A percentile compares a stretch with the other conserved stretches of the same genome.
Conservation (phyloP, 2,888 invertebrate species). For the Drosophila gaucha region DNA sequence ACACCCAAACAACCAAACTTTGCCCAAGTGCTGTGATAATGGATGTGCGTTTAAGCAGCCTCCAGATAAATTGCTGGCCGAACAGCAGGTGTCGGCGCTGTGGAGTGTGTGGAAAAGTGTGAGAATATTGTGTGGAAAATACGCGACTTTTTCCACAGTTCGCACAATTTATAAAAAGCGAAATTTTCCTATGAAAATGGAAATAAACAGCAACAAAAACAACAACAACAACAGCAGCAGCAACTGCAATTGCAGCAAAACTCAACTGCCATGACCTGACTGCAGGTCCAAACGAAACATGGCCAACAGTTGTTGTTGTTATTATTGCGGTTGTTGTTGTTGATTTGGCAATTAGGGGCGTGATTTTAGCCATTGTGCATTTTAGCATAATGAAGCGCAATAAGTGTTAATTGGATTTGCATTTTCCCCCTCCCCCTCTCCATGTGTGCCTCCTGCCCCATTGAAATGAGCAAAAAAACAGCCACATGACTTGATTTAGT, state of each 20-base stretch:
- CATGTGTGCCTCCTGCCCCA: background rate
- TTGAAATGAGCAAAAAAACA: constrained; percentile 1
- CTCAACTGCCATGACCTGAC: constrained; percentile 72
- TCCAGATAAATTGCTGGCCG: constrained; percentile 66
- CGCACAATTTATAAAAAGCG: constrained; percentile 70
- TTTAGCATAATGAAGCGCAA: constrained; percentile 79
- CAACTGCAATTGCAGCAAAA: constrained; percentile 27
- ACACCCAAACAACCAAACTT: constrained; percentile 11
- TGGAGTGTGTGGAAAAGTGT: constrained; percentile 58
- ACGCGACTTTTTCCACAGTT: constrained; percentile 44
- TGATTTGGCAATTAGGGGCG: constrained; percentile 75
- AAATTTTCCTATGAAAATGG: constrained; percentile 60
- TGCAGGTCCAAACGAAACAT: constrained; percentile 53
- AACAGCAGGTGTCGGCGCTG: constrained; percentile 72
- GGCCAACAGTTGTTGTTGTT: constrained; percentile 39
- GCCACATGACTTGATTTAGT: constrained; percentile 70
- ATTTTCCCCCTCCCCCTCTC: constrained; percentile 30
- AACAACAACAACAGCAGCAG: constrained; percentile 10
- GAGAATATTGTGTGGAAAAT: constrained; percentile 56
- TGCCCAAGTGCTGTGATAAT: constrained; percentile 54
- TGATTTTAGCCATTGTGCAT: constrained; percentile 77
- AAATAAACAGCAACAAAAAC: constrained; percentile 45
- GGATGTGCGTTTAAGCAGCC: constrained; percentile 78
- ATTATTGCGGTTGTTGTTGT: constrained; percentile 28
- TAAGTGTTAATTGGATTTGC: constrained; percentile 80